Evolutionary conservation across 53 echinoderm and acorn worm species (phyloP).

Genomic region (Zoroaster sp.): DNA sequence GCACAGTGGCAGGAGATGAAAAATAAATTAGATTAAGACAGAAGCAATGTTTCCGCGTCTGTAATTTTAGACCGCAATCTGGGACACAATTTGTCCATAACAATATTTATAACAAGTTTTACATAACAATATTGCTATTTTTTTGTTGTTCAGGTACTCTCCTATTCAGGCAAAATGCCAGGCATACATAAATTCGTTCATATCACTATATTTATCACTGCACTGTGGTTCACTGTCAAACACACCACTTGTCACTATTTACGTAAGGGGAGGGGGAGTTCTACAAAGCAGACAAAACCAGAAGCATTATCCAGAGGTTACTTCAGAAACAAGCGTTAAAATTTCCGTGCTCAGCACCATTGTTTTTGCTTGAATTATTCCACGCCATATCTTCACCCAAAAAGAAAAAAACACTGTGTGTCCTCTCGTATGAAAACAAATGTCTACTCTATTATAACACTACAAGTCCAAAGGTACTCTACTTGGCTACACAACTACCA

Average conservation of each 20-base stretch:
- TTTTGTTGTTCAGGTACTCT: too few species aligned
- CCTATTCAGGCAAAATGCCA: too few species aligned
- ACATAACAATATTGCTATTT: too few species aligned
- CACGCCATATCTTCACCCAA: too few species aligned
- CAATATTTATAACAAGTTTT: too few species aligned
- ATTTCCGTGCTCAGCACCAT: neutral
- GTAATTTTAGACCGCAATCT: neutral
- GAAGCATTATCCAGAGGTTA: neutral
- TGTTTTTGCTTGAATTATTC: neutral
- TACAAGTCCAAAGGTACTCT: slow-evolving; percentile 24
- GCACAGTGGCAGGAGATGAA: neutral
- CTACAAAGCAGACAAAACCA: neutral
- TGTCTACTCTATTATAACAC: slow-evolving; percentile 22
- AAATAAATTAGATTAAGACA: neutral
- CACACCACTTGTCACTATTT: too few species aligned
- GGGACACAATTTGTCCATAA: neutral
- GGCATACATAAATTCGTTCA: too few species aligned
- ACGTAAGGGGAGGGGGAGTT: too few species aligned
- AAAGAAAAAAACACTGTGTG: neutral
- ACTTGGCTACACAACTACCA: slow-evolving; percentile 41
- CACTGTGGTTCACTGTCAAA: too few species aligned
- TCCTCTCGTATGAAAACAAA: neutral
- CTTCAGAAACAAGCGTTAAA: neutral
- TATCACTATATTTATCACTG: too few species aligned
- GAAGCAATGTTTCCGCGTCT: neutral